Conservation (phyloP, 2,888 invertebrate genomes). For the Blera fallax region DNA sequence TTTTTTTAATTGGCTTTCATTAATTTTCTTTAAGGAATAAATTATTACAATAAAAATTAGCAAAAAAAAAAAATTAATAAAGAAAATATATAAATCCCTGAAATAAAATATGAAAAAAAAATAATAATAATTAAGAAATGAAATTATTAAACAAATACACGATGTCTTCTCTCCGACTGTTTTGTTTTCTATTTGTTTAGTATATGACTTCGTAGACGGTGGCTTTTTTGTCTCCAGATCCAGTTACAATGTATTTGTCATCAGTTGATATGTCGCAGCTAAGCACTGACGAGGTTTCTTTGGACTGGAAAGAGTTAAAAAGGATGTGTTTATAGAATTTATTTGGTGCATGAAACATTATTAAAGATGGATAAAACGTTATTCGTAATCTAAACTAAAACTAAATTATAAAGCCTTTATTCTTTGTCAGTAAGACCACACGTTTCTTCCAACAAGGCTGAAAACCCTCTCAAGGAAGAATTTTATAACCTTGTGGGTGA, state of each 20-base stretch:
- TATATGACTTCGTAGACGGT: conserved; percentile 98
- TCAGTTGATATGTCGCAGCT: conserved; percentile 99
- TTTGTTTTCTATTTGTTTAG: conserved; percentile 80
- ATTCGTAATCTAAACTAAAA: too few relatives aligned
- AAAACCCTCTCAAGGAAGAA: too few relatives aligned
- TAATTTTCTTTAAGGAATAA: conserved; percentile 48
- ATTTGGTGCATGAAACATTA: background rate
- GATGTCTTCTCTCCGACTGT: conserved; percentile 36
- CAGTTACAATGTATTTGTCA: conserved; percentile 98
- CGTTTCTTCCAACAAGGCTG: too few relatives aligned
- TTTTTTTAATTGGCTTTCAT: conserved; percentile 19
- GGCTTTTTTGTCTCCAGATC: conserved; percentile 98
- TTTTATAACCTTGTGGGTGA: too few relatives aligned
- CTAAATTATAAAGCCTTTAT: too few relatives aligned
- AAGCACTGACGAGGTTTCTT: conserved; percentile 98
- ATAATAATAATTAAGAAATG: conserved; percentile 30
- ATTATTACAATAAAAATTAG: conserved; percentile 53
- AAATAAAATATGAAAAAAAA: conserved; percentile 58
- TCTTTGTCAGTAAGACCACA: too few relatives aligned
- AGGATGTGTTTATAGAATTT: background rate
- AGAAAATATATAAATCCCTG: conserved; percentile 64
- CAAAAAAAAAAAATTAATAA: conserved; percentile 24
- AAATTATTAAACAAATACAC: conserved; percentile 53
- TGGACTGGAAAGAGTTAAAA: conserved; percentile 85
- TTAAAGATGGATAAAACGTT: too few relatives aligned